Base-by-base conservation (phyloP, 2,888 invertebrate genomes). In the Tortricodes alternella region DNA sequence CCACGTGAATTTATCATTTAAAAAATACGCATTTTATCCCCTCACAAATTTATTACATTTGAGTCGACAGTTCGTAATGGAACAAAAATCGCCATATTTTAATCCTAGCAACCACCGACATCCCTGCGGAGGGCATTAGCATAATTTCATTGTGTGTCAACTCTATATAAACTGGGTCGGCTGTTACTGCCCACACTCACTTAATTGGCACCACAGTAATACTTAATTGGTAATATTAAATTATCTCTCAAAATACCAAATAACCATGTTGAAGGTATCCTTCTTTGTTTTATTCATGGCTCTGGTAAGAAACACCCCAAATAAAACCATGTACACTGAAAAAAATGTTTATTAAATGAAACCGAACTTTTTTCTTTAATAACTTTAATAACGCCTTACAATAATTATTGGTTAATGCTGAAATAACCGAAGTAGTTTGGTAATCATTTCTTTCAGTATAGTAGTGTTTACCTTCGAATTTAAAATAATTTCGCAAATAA, bases 121-220 rank as follows among this genome's bases (percentile, higher is more conserved):
- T 53, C 58, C 58, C 38, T 58, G 16, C 32, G 11, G 19, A 37
- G 9, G 18, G n/a, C 23, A 53, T 58, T 53, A 48, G 37, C 56
- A 49, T 59, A 56, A 50, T 46, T 56, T 34, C 62, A 64, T 71
- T 66, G 50, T 66, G 23, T 41, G 32, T 38, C 18, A 50, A 15
- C 13, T 9, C 44, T 70, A 73, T 71, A 68, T 70, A 72, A 67
- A 55, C 55, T 39, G 27, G 29, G 21, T 11, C 27, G 1, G 7
- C 24, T 39, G 39, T 19, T 55, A 4, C 21, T 11, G 13, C 11
- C 35, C 51, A 60, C 41, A 53, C 18, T 9, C 46, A 53, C 15
- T 58, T 46, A 37, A 64, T 66, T 67, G 66, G 61, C 46, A 35
- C 59, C 23, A 53, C 46, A 59, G 46, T 29, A 19, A 27, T 35